Base-by-base conservation (phyloP, 2,888 invertebrate genomes). In the Himalopsyche kuldschensis region DNA sequence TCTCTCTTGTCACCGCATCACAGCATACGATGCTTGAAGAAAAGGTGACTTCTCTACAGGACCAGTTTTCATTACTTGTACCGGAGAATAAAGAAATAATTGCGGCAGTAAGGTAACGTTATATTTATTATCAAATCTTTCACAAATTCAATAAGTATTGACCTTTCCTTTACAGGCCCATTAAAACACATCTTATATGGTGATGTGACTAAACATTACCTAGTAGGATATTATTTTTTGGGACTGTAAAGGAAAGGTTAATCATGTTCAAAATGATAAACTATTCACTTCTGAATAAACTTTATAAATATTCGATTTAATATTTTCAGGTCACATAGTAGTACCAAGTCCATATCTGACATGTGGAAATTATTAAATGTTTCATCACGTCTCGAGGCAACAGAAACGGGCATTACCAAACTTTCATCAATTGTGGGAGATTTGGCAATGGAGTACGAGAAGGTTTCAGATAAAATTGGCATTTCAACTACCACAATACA, bases 301-400 rank as follows among this genome's bases (percentile, higher is more conserved):
- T n/a, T n/a, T n/a, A 35, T 8, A 41, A 41, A 15, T 41, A 41
- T 35, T 35, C 15, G 6, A 2, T 41, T 41, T 41, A 3, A 15
- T 30, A 20, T 17, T 81, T 69, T 27, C 47, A 91, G 92, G 86
- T 91, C 91, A 1, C 91, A 90, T 87, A 89, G 90, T 1, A 91
- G 91, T 84, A 82, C 91, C 15, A 91, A 90, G 87, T 91, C 92
- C 0, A 89, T 93, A 30, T 91, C 92, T 17, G 94, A 94, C 83
- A 93, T 95, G 92, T 94, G 94, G 92, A 94, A 94, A 85, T 91
- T 93, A 24, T 89, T 95, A 82, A 94, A 93, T 86, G 90, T 95
- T 0, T 92, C 92, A 0, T 94, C 95, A 85, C 91, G 95, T 47
- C 88, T 95, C 84, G 94, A 95, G 77, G 94, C 94, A 0, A 91